Base-by-base conservation (phyloP, 2,113 vertebrate species). In the Pelmatolapia mariae region DNA sequence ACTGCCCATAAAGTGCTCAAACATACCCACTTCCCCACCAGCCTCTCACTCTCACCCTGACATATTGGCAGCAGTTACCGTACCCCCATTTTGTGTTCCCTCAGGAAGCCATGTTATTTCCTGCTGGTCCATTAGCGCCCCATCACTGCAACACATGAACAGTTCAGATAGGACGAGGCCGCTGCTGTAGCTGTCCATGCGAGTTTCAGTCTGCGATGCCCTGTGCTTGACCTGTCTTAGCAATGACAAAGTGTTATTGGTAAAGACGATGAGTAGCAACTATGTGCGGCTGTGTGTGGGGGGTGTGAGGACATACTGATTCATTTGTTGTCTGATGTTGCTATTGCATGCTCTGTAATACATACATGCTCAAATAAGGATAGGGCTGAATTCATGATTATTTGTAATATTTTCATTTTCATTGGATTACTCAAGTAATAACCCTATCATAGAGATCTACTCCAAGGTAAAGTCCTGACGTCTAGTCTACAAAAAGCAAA, bases 11-110 rank as follows among this genome's bases (percentile, higher is more conserved):
- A 73, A 45, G 22, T 73, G 45, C 71, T 50, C 68, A 22, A 6
- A 68, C 80, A 15, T 53, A 10, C 50, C 22, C 57, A 3, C 36
- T 18, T 59, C 26, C 78, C 76, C 26, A 8, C 15, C 63, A 61
- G 22, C 76, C 22, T 84, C 45, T 78, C 71, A 47, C 43, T 47
- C 43, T 31, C 9, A 81, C 45, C 83, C 87, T 90, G 90, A 89
- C 88, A 89, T 87, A 90, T 90, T 90, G 84, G 84, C 89, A 93
- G 87, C 90, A 86, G 87, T 86, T 85, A 36, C 57, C 61, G 8
- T 81, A 45, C 81, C 83, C 89, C 91, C 90, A 92, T 91, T 89
- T 92, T 93, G 87, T n/a, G 2, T 68, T 81, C 76, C 91, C 91
- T 59, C 26, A 16, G 92, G 90, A 84, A 91, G 81, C 87, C 90